Evolutionary conservation across 2,113 vertebrate species (phyloP).

Genomic region (Geococcyx californianus): DNA sequence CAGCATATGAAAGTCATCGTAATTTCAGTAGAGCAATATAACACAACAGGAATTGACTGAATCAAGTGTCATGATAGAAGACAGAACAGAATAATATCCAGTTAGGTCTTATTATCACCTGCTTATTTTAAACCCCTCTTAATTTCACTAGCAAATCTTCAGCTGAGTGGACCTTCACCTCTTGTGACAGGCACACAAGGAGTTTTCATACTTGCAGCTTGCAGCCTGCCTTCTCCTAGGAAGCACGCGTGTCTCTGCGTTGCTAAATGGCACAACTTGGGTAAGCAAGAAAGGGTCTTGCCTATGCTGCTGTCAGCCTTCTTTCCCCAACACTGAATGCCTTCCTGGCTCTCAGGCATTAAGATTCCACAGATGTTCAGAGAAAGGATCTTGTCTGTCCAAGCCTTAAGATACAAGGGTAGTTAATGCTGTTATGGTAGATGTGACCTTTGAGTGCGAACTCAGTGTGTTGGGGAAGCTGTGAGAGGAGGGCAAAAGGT

Average conservation of each 20-base stretch:
- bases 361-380: background rate
- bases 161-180: background rate
- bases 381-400: background rate
- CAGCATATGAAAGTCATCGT: background rate
- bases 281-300: background rate
- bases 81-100: background rate
- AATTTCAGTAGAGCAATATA: background rate
- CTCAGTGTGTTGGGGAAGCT: rapidly evolving
- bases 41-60: background rate
- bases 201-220: background rate
- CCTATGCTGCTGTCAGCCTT: background rate
- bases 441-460: background rate
- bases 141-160: background rate
- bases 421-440: background rate
- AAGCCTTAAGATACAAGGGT: background rate
- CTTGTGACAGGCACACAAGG: background rate
- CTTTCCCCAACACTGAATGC: background rate
- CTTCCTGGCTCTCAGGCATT: background rate
- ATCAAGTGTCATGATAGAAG: background rate
- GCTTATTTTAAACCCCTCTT: background rate
- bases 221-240: background rate
- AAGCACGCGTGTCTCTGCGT: background rate
- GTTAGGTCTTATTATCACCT: background rate
- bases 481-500: background rate
- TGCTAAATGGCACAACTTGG: background rate